Base-by-base conservation (phyloP, 2,888 invertebrate genomes). In the Alviniconcha strummeri region DNA sequence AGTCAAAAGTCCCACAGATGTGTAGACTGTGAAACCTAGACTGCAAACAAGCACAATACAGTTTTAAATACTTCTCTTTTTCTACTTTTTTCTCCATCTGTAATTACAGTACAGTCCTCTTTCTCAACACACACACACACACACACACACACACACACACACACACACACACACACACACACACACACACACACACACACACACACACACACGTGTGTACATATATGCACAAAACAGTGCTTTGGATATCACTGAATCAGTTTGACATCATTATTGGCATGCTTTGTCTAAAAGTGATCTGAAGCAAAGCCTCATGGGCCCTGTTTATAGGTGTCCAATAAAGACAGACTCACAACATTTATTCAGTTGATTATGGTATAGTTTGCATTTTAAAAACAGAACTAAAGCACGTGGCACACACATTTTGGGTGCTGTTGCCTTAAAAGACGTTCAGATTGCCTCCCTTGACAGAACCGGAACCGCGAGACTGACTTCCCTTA, bases 141-240 rank as follows among this genome's bases (percentile, higher is more conserved):
- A 69, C 17, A 69, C n/a, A n/a, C 17, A n/a, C 69, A n/a, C 69
- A n/a, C 69, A n/a, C 17, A n/a, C 69, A n/a, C 69, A n/a, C 69
- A 69, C 69, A 69, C n/a, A n/a, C 69, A 69, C 69, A 69, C 69
- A 69, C 17, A 69, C 69, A 69, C 17, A 69, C n/a, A n/a, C 17
- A n/a, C 69, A n/a, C 69, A n/a, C 69, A 69, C 69, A 69, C n/a
- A n/a, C 69, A 69, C 69, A 69, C 69, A 69, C 17, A 69, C 69
- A 69, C 17, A 69, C n/a, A n/a, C 17, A n/a, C 69, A n/a, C 69
- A n/a, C 69, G n/a, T n/a, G 13, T 60, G 60, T 13, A 60, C 3
- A 36, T 36, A 36, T 36, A 36, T 36, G 36, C 36, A 36, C 36
- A 36, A 36, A 36, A 36, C 36, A 36, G 36, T 36, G 36, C 36